phyloP scores from a whole-genome alignment of 2,888 invertebrate genomes.

The Meiosimyza decipiens region DNA sequence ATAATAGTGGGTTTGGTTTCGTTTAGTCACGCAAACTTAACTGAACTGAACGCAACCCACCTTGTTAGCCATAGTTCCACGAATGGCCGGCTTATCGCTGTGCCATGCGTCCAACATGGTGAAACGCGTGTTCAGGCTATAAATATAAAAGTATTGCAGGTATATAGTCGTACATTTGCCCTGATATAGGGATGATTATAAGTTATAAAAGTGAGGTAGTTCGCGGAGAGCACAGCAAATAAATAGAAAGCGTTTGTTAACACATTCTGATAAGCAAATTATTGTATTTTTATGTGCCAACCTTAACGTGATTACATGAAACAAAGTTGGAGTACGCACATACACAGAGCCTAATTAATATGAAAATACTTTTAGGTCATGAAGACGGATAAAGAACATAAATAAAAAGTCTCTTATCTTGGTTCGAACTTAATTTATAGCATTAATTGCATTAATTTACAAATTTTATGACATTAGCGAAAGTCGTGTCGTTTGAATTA shows the following conservation, averaged over 20 bases:
- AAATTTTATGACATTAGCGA: no score
- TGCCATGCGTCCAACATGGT: constrained; percentile 44
- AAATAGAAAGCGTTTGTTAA: not conserved
- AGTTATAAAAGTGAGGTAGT: not conserved
- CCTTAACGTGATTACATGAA: no score
- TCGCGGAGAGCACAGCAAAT: no score
- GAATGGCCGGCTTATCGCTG: constrained; percentile 35
- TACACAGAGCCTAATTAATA: no score
- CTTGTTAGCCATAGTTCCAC: constrained; percentile 12
- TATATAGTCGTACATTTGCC: constrained; percentile 8
- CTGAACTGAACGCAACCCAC: constrained; percentile 28
- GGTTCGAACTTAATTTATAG: no score
- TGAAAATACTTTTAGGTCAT: no score
- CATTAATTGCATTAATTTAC: no score
- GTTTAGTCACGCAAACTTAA: constrained; percentile 42
- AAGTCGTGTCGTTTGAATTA: no score
- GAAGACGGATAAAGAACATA: no score
- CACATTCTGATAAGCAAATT: constrained; percentile 10
- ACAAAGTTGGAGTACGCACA: no score
- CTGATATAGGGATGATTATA: constrained; percentile 11
- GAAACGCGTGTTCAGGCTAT: constrained; percentile 45
- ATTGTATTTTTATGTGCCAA: not conserved
- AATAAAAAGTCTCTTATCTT: no score
- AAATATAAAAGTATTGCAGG: constrained; percentile 34
- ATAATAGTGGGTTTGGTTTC: constrained; percentile 44